phyloP scores from a whole-genome alignment of 1,140 invertebrate species.

The Neodiprion lecontei region DNA sequence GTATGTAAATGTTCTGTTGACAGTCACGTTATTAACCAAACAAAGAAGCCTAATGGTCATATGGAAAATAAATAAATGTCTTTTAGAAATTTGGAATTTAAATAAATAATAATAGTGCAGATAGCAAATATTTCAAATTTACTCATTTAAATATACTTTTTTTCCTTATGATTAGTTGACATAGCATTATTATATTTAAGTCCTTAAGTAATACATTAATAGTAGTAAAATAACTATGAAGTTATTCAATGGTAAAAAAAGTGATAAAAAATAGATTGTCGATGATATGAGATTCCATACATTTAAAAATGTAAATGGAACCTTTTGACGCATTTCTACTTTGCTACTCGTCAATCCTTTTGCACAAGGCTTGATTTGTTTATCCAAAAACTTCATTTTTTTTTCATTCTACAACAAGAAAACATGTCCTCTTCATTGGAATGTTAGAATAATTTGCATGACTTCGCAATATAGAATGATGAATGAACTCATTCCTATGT shows the following conservation, averaged over 20 bases:
- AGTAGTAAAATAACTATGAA: conserved; percentile 3
- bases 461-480: too few species aligned
- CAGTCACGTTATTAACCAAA: too few species aligned
- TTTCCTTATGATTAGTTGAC: background rate
- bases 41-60: too few species aligned
- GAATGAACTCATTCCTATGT: background rate
- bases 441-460: too few species aligned
- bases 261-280: background rate
- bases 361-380: background rate
- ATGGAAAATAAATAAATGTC: too few species aligned
- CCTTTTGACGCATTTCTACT: background rate
- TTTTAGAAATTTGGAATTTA: too few species aligned
- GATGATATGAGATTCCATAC: background rate
- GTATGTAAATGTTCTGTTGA: too few species aligned
- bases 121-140: background rate
- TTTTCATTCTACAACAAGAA: background rate
- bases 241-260: background rate
- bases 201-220: background rate
- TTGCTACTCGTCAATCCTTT: background rate
- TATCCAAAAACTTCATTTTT: background rate
- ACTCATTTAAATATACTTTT: background rate
- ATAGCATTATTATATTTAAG: background rate
- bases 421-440: background rate
- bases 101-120: background rate
- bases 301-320: background rate